Conservation (phyloP, 2,113 vertebrate species). For the Cyanoramphus novaezelandiae region DNA sequence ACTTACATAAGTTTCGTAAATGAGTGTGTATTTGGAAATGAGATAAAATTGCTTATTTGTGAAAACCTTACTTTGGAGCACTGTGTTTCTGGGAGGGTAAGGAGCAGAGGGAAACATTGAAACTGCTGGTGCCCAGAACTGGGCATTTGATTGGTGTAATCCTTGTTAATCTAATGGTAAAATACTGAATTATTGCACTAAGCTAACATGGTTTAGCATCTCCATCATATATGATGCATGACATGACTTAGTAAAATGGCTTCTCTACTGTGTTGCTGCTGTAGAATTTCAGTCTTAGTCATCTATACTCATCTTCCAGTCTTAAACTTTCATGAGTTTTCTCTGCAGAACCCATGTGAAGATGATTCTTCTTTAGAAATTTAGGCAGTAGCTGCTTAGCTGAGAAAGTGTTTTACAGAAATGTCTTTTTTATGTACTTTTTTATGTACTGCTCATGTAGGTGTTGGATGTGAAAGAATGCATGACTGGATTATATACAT, state of each 20-base stretch:
- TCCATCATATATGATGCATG: neutral
- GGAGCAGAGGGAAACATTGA: neutral
- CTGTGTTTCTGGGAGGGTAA: neutral
- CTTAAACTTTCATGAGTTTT: neutral
- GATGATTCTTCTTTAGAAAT: neutral
- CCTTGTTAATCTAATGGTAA: neutral
- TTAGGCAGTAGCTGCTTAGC: neutral
- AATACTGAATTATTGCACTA: neutral
- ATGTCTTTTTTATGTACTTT: neutral
- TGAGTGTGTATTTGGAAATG: neutral
- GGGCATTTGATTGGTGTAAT: neutral
- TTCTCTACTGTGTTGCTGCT: neutral
- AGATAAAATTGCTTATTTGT: neutral
- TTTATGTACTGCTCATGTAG: neutral
- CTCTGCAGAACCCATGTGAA: neutral
- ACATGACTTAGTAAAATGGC: neutral
- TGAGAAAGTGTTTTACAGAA: neutral
- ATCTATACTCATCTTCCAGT: neutral
- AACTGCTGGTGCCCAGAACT: neutral
- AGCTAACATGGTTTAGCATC: neutral
- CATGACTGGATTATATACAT: neutral
- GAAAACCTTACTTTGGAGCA: neutral
- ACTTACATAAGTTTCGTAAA: neutral
- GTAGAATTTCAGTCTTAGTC: neutral
- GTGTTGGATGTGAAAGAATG: neutral